Evolutionary conservation across 2,797 vertebrate genomes (phyloP).

Genomic region (Alauda arvensis): DNA sequence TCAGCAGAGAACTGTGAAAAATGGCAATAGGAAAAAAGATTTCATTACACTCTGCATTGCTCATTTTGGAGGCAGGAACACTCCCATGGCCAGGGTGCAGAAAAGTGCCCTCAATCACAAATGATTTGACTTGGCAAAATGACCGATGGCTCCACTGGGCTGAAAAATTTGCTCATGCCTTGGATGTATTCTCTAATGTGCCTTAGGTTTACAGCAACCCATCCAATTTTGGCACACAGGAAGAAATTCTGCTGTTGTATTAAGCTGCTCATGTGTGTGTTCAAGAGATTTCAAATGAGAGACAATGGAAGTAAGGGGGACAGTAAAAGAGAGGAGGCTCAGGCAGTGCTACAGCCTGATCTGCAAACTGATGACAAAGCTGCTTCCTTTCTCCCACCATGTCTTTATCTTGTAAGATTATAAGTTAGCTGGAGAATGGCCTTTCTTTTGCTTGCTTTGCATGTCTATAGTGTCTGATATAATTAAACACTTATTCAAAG

Average conservation of each 20-base stretch:
- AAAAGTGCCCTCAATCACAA: neutral
- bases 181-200: neutral
- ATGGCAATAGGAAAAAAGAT: neutral
- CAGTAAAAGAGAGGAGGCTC: neutral
- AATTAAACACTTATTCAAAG: conserved; percentile 26
- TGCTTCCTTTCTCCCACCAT: neutral
- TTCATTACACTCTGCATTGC: neutral
- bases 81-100: neutral
- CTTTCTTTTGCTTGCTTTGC: conserved; percentile 18
- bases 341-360: neutral
- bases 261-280: neutral
- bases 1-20: neutral
- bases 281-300: neutral
- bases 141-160: neutral
- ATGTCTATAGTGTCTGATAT: conserved; percentile 15
- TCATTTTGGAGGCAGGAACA: neutral
- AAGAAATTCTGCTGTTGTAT: neutral
- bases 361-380: neutral
- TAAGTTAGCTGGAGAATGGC: neutral
- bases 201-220: neutral
- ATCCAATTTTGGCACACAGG: neutral
- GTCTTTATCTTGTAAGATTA: neutral
- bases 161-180: neutral
- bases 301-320: neutral
- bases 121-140: neutral